Evolutionary conservation across 2,113 vertebrate genomes (phyloP).

Genomic region (Petromus typicus): DNA sequence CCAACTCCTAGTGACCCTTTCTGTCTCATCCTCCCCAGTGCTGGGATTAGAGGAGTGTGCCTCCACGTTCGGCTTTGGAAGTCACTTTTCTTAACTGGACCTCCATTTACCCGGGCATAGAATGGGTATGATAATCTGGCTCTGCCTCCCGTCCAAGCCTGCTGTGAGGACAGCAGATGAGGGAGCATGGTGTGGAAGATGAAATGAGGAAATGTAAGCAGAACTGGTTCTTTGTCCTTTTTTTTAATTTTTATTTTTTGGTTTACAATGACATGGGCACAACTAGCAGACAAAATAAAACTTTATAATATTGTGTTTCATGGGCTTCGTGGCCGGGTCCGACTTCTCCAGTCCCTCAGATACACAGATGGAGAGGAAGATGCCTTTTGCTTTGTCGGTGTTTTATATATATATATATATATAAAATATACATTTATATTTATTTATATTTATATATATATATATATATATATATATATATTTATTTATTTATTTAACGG

Average conservation of each 20-base stretch:
- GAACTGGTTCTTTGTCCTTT: background rate
- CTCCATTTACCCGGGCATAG: background rate
- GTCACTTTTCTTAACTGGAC: background rate
- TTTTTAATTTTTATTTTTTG: no score
- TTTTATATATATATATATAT: no score
- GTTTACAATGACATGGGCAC: background rate
- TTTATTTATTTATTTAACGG: no score
- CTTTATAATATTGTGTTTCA: background rate
- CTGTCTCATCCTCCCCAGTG: background rate
- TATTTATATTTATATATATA: no score
- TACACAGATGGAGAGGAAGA: background rate
- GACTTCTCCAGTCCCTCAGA: background rate
- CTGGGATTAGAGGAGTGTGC: background rate
- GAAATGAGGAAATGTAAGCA: slow-evolving; percentile 5
- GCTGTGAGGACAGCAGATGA: background rate
- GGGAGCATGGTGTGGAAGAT: background rate
- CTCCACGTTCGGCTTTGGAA: background rate
- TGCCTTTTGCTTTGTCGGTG: background rate
- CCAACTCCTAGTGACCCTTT: background rate
- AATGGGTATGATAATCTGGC: background rate
- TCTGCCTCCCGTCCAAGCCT: background rate
- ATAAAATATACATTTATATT: no score
- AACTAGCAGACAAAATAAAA: background rate
- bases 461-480: no score
- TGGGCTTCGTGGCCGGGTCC: background rate